A percentile compares a stretch with the other conserved stretches of the same genome.
These are phyloP conservation scores for Chrysemys picta DNA, from an alignment of 2,113 vertebrate genomes.

Conservation along the genomic window DNA sequence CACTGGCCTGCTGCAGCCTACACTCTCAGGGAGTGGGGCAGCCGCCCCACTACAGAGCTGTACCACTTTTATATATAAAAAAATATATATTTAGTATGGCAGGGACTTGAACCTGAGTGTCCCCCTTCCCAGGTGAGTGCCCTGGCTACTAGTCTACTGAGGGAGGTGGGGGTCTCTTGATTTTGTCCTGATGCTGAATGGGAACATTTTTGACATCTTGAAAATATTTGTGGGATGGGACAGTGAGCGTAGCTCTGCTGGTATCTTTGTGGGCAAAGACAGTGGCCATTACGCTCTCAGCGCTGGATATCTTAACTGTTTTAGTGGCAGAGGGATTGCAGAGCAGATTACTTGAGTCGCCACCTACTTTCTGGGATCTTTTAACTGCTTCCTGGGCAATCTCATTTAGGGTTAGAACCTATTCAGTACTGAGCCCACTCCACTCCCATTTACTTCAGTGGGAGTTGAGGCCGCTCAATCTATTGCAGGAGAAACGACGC, in stretches of 20 bases:
- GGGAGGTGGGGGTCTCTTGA: too few species aligned
- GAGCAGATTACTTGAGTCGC: slow-evolving; percentile 19
- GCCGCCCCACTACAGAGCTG: not conserved
- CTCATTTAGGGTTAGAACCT: not conserved
- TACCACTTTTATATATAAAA: not conserved
- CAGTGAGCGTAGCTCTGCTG: not conserved
- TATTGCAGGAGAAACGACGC: not conserved
- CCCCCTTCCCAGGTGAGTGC: too few species aligned
- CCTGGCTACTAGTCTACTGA: too few species aligned
- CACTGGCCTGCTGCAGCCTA: too few species aligned
- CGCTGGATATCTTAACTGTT: not conserved
- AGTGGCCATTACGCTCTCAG: slow-evolving; percentile 20
- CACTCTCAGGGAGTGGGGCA: too few species aligned
- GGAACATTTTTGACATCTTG: not conserved
- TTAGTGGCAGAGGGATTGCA: not conserved
- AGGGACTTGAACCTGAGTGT: too few species aligned
- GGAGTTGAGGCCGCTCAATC: not conserved
- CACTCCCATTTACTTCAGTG: not conserved
- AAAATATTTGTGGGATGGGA: not conserved
- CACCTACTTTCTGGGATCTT: not conserved
- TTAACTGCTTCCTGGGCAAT: slow-evolving; percentile 17
- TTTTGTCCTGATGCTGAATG: too few species aligned
- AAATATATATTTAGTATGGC: too few species aligned
- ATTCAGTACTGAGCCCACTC: not conserved
- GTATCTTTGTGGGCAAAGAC: not conserved